Evolutionary conservation across 2,888 invertebrate species (phyloP), one percentile per base, ranked within the genome.

Genomic region (Eumacrocentrus americanus): DNA sequence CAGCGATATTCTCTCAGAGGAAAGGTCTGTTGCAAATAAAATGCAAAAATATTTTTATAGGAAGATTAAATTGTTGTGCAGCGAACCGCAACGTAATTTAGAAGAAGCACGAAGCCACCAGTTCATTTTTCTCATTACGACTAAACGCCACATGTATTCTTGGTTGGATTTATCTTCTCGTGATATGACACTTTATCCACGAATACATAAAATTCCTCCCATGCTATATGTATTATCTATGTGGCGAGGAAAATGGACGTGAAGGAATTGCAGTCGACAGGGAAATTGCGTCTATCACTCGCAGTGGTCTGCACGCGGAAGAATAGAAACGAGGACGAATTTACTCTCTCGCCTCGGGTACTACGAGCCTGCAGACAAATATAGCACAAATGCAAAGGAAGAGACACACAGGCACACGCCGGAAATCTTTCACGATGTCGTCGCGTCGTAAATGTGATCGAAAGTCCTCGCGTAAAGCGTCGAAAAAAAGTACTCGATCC

Each of bases 391-490:
- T 3, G 11, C 22, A 44, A n/a, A n/a, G n/a, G n/a, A n/a, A n/a
- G n/a, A n/a, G 9, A 23, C 20, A 25, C 6, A 29, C 46, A 22
- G 14, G 1, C 5, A 35, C 46, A 9, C 20, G 35, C 11, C 29
- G 42, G 44, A 61, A 61, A 61, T 61, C 53, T 58, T 54, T 61
- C 46, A 58, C 57, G 42, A 54, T 50, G 54, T 61, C 58, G 54
- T 58, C 58, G 54, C 29, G 34, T 54, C 23, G 38, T 52, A 58
- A 61, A 47, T 58, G 57, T 61, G 38, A 44, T 58, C 37, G 53
- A 40, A 25, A 34, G 54, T 23, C 59, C 18, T 59, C 18, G 38
- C 12, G 44, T 44, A 22, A 44, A 44, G 22, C 18, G n/a, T n/a
- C 7, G 5, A 25, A 12, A n/a, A 44, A 44, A 22, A 44, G 20